These are phyloP conservation scores for Oreochromis niloticus DNA, from an alignment of 2,113 vertebrate genomes.

Conservation along the genomic window DNA sequence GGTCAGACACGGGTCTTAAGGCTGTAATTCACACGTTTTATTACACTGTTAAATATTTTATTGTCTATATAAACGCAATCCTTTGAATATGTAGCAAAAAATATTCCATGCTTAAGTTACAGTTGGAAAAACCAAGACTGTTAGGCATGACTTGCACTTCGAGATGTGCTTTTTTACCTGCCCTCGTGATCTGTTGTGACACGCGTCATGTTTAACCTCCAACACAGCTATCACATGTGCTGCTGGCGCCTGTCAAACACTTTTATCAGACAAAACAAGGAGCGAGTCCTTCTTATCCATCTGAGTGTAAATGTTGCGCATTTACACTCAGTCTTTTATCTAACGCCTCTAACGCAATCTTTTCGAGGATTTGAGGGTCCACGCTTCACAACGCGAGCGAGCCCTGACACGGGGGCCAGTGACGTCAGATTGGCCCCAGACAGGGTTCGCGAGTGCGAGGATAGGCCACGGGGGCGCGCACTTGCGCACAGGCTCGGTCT, in stretches of 20 bases:
- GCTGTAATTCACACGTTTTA: not conserved
- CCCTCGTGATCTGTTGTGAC: slow-evolving; percentile 24
- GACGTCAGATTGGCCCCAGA: slow-evolving; percentile 65
- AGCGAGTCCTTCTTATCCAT: slow-evolving; percentile 50
- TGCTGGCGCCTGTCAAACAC: slow-evolving; percentile 57
- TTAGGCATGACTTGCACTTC: not conserved
- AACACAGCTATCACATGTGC: slow-evolving; percentile 49
- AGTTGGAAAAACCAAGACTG: not conserved
- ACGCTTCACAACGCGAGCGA: slow-evolving; percentile 41
- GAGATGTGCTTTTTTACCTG: not conserved
- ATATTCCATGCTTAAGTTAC: not conserved
- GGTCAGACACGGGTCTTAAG: not conserved
- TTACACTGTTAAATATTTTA: not conserved
- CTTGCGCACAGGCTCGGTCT: slow-evolving; percentile 62
- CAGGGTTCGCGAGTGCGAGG: slow-evolving; percentile 43
- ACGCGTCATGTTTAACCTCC: slow-evolving; percentile 67
- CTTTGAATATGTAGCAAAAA: not conserved
- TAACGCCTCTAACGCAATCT: slow-evolving; percentile 62
- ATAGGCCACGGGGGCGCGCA: slow-evolving; percentile 54
- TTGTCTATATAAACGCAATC: not conserved
- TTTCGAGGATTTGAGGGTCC: slow-evolving; percentile 39
- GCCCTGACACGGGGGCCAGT: slow-evolving; percentile 48
- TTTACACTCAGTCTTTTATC: slow-evolving; percentile 41
- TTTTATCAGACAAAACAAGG: slow-evolving; percentile 66
- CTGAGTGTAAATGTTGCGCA: slow-evolving; percentile 57